Evolutionary conservation across 2,888 invertebrate genomes (phyloP).

Genomic region (Zonitis immaculata): DNA sequence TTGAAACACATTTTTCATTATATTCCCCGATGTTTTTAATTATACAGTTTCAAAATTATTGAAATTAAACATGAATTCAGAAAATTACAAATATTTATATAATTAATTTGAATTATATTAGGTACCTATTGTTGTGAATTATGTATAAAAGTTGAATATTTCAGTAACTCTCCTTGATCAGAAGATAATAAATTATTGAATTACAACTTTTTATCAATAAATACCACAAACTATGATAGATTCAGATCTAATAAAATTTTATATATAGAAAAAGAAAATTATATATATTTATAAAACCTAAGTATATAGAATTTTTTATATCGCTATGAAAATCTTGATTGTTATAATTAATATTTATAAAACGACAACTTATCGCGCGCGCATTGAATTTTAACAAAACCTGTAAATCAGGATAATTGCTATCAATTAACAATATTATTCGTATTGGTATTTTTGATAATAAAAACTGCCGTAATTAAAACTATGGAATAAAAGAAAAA

Average conservation of each 20-base stretch:
- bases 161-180: neutral
- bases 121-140: neutral
- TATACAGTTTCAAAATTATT: no score
- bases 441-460: slow-evolving; percentile 19
- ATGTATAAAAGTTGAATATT: neutral
- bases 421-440: slow-evolving; percentile 43
- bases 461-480: slow-evolving; percentile 45
- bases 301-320: no score
- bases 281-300: no score
- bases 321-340: slow-evolving; percentile 24
- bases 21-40: no score
- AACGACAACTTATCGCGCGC: slow-evolving; percentile 29
- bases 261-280: no score
- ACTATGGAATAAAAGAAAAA: no score
- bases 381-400: slow-evolving; percentile 33
- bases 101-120: neutral
- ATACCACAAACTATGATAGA: neutral
- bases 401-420: slow-evolving; percentile 47
- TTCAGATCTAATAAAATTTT: neutral
- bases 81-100: no score
- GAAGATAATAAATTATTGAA: neutral
- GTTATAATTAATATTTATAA: slow-evolving; percentile 42
- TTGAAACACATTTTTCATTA: no score
- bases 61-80: no score
- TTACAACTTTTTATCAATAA: neutral